phyloP scores from a whole-genome alignment of 2,888 invertebrate species.

The Oscheius sp. region DNA sequence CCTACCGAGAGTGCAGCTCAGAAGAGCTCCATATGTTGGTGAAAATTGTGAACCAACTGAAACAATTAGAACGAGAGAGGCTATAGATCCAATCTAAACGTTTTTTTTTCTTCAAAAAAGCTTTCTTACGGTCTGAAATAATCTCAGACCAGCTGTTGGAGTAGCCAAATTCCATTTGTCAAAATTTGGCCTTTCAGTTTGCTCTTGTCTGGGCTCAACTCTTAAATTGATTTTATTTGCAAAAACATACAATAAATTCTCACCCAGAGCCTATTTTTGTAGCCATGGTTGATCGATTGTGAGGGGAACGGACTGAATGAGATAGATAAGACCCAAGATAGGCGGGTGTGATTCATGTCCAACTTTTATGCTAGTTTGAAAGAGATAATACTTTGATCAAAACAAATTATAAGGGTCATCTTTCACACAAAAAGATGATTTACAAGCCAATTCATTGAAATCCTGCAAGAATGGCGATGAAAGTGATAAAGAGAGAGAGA shows the following conservation, averaged over 20 bases:
- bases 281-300: conserved; percentile 16
- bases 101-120: not conserved
- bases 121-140: conserved; percentile 16
- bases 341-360: conserved; percentile 9
- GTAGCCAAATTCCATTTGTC: conserved; percentile 25
- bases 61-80: conserved; percentile 34
- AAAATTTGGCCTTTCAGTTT: conserved; percentile 1
- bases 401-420: too few species aligned
- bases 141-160: conserved; percentile 12
- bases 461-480: too few species aligned
- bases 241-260: not conserved
- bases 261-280: conserved; percentile 21
- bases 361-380: not conserved
- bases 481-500: too few species aligned
- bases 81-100: conserved; percentile 38
- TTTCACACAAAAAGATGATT: too few species aligned
- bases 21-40: conserved; percentile 41
- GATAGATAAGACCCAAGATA: conserved; percentile 20
- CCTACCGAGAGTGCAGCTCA: conserved; percentile 30
- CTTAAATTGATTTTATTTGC: too few species aligned
- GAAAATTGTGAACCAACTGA: conserved; percentile 44
- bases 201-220: not conserved
- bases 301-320: conserved; percentile 11
- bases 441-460: too few species aligned
- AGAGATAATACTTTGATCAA: not conserved